Base-by-base conservation (phyloP, 1,140 invertebrate species). In the Agraylea sexmaculata region DNA sequence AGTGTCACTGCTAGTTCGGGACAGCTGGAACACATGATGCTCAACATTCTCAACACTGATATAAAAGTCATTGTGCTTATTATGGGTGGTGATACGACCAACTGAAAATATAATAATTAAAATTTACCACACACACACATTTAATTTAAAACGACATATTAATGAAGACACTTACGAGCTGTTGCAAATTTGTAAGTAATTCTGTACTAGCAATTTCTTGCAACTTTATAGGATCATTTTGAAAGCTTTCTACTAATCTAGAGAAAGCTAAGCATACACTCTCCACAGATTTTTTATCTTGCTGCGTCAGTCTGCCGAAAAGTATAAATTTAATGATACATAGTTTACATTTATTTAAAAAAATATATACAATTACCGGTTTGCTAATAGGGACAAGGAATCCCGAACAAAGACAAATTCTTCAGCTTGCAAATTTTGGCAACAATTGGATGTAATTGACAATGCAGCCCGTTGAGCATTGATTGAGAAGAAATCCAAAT, bases 251-350 rank as follows among this genome's bases (percentile, higher is more conserved):
- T 1, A 98, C 91, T 7, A 99, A 69, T 12, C 95, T 76, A 46
- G 86, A 87, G 64, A 99, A 97, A 15, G 93, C 91, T 36, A 92
- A 74, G 53, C 94, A 98, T 4, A 96, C 89, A 57, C 88, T 91
- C 57, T 98, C 95, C 11, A 97, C 88, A 48, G 90, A 93, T 54
- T 96, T 97, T 58, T 97, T 97, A 62, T 99, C 95, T 58, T 91
- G 88, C 62, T 94, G 89, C 2, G 84, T 85, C 1, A 97, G 66
- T 57, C 89, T 73, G 45, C 23, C 23, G 7, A n/a, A 25, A 25
- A 25, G n/a, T 25, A 25, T 37, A 17, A 35, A 19, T 17, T 35
- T 18, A 6, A 27, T 38, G 12, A 27, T 22, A 5, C 7, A 23
- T 37, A 15, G 7, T 18, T 29, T 23, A 4, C 17, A 22, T 11